phyloP scores from a whole-genome alignment of 2,888 invertebrate species.

The Eristalis arbustorum region DNA sequence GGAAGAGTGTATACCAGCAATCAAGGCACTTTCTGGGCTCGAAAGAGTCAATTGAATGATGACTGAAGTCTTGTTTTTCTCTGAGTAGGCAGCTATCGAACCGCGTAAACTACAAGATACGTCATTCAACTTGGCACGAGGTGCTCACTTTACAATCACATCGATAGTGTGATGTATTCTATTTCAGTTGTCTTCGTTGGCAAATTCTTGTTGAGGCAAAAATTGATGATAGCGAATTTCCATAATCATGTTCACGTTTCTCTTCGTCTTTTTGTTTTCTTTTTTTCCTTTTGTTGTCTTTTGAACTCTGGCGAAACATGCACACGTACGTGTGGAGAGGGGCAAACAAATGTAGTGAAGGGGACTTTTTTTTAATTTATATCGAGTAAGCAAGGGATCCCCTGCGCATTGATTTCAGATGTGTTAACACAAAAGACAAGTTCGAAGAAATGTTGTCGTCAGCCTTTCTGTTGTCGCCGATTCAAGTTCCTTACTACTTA shows the following conservation, averaged over 20 bases:
- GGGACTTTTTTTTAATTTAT: too few species aligned
- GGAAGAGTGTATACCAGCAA: background rate
- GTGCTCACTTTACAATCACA: background rate
- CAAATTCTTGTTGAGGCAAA: background rate
- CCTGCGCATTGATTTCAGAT: too few species aligned
- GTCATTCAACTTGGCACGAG: background rate
- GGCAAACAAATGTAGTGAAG: too few species aligned
- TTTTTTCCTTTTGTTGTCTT: background rate
- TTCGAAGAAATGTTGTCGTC: too few species aligned
- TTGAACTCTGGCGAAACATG: background rate
- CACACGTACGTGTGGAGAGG: too few species aligned
- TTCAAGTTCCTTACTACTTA: too few species aligned
- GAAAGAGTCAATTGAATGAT: background rate
- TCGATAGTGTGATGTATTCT: background rate
- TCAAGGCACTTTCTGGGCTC: background rate
- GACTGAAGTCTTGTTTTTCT: background rate
- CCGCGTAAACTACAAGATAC: background rate
- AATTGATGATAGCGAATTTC: background rate
- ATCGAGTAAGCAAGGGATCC: too few species aligned
- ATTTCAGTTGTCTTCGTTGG: background rate
- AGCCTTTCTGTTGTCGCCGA: too few species aligned
- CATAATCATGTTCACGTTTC: background rate
- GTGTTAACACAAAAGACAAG: too few species aligned
- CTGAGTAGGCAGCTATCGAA: background rate
- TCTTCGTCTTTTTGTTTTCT: background rate